A percentile compares a stretch with the other conserved stretches of the same genome.
phyloP scores from a whole-genome alignment of 2,888 invertebrate genomes.

The Lissonota sp. region DNA sequence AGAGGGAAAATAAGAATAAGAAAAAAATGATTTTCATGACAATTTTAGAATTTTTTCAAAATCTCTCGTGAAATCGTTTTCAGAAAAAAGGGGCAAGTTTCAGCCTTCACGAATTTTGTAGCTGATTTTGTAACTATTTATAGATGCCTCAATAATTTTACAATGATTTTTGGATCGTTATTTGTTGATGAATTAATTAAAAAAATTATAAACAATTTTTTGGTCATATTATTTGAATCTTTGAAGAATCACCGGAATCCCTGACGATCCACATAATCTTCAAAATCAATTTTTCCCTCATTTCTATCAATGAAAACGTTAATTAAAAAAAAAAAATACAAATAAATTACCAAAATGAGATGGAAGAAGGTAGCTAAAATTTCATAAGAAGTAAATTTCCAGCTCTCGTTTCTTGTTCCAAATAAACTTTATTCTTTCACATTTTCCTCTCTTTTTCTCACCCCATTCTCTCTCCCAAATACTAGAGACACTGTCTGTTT shows the following conservation, averaged over 20 bases:
- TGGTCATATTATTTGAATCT: too few species aligned
- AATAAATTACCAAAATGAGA: slow-evolving; percentile 15
- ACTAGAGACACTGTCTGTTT: slow-evolving; percentile 44
- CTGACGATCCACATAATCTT: too few species aligned
- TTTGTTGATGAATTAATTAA: too few species aligned
- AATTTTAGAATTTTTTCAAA: neutral
- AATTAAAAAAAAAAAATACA: slow-evolving; percentile 5
- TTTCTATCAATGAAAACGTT: neutral
- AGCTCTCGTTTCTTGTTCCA: slow-evolving; percentile 29
- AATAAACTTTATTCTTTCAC: slow-evolving; percentile 11
- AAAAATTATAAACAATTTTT: too few species aligned
- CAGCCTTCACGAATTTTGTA: too few species aligned
- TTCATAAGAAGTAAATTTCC: slow-evolving; percentile 44
- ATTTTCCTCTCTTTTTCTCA: neutral
- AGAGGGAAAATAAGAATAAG: neutral
- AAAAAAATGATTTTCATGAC: neutral
- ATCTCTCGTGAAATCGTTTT: too few species aligned
- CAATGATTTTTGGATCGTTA: too few species aligned
- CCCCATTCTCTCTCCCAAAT: slow-evolving; percentile 38
- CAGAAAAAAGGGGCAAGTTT: too few species aligned
- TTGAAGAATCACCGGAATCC: too few species aligned
- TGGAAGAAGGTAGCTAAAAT: slow-evolving; percentile 16
- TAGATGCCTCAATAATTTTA: too few species aligned
- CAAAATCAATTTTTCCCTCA: too few species aligned
- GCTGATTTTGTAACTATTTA: too few species aligned